These are phyloP conservation scores for Gastracanthus pulcherrimus DNA, from an alignment of 2,888 invertebrate genomes.

Conservation along the genomic window DNA sequence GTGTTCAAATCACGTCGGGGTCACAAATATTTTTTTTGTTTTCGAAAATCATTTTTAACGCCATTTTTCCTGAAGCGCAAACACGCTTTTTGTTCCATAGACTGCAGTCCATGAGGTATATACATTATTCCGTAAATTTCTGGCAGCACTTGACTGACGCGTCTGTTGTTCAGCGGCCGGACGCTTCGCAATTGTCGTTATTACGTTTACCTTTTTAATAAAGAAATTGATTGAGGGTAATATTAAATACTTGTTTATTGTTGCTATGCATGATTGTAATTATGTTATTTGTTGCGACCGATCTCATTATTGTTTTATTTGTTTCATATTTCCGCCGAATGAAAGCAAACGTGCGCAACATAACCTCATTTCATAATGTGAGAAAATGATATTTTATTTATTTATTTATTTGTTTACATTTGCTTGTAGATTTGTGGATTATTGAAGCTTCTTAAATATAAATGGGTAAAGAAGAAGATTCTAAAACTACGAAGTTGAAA, in stretches of 20 bases:
- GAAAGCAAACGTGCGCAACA: neutral
- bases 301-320: neutral
- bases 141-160: neutral
- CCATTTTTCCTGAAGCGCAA: neutral
- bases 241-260: neutral
- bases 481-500: constrained; percentile 21
- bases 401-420: neutral
- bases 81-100: neutral
- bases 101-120: neutral
- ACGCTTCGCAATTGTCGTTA: neutral
- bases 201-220: neutral
- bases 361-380: constrained; percentile 40
- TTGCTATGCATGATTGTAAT: neutral
- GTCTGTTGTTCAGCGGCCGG: neutral
- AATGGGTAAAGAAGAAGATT: constrained; percentile 52
- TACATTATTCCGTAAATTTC: neutral
- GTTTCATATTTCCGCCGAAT: neutral
- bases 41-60: neutral
- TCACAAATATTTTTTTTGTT: constrained; percentile 76
- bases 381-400: neutral
- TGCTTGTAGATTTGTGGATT: neutral
- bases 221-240: neutral
- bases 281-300: neutral
- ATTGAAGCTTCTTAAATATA: neutral
- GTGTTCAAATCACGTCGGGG: constrained; percentile 98